Evolutionary conservation across 2,113 vertebrate genomes (phyloP).

Genomic region (Synchiropus splendidus): DNA sequence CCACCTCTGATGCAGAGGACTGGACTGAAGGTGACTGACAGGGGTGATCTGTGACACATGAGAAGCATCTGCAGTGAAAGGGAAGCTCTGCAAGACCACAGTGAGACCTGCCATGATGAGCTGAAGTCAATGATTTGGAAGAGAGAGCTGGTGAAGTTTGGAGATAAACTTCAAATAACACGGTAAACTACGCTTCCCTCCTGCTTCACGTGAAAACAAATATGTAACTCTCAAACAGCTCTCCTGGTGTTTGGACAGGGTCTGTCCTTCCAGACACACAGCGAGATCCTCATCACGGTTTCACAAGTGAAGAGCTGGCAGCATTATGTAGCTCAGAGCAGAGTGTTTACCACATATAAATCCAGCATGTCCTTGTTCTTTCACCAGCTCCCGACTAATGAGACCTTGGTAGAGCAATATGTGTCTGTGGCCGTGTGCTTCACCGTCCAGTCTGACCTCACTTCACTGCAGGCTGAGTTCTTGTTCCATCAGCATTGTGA

Average conservation of each 20-base stretch:
- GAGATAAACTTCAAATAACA: no score
- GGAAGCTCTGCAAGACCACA: no score
- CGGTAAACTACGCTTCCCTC: not conserved
- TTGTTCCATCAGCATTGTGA: not conserved
- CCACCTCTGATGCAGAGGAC: no score
- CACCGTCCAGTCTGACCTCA: slow-evolving; percentile 29
- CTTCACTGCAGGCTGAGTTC: slow-evolving; percentile 18
- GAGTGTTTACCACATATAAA: not conserved
- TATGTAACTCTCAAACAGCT: slow-evolving; percentile 3
- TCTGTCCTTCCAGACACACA: slow-evolving; percentile 9
- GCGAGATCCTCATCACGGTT: slow-evolving; percentile 35
- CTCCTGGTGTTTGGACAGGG: slow-evolving; percentile 10
- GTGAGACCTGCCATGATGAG: no score
- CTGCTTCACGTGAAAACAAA: slow-evolving; percentile 3
- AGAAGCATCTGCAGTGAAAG: no score
- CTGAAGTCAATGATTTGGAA: no score
- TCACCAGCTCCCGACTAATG: slow-evolving; percentile 34
- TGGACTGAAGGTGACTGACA: no score
- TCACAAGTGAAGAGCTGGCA: slow-evolving; percentile 27
- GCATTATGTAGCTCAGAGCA: slow-evolving; percentile 12
- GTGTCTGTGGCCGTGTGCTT: slow-evolving; percentile 6
- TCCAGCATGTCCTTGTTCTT: slow-evolving; percentile 30
- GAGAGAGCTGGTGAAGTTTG: no score
- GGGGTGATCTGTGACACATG: no score
- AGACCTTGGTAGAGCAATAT: slow-evolving; percentile 22